Conservation (phyloP, 2,113 vertebrate species). For the Mastomys natalensis region DNA sequence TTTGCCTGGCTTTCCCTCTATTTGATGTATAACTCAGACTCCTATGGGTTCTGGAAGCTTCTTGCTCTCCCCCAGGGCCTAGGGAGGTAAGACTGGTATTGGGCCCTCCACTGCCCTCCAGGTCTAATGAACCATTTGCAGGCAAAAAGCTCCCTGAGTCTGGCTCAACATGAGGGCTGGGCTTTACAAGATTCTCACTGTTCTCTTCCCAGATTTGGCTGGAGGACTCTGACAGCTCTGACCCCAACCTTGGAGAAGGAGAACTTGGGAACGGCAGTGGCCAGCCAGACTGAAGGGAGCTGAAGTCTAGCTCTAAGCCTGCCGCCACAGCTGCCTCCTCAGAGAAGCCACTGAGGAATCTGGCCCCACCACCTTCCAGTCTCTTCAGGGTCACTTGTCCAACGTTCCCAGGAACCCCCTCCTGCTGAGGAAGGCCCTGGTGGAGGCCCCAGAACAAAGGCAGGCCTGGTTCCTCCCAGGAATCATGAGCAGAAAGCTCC, state of each 20-base stretch:
- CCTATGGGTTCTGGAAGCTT: background rate
- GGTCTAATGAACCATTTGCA: background rate
- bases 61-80: background rate
- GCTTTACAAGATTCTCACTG: accelerated
- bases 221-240: background rate
- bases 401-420: background rate
- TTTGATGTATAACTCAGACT: background rate
- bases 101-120: accelerated
- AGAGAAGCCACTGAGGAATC: background rate
- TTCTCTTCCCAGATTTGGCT: background rate
- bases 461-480: background rate
- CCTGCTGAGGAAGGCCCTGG: background rate
- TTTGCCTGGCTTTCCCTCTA: accelerated
- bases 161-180: accelerated
- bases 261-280: accelerated
- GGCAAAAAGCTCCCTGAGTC: background rate
- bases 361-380: background rate
- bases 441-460: background rate
- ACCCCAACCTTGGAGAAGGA: background rate
- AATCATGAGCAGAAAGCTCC: background rate
- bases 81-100: background rate
- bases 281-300: background rate
- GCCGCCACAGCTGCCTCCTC: background rate
- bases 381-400: background rate
- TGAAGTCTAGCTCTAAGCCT: accelerated